Percentiles rank a stretch among this genome's conserved stretches.
These are phyloP conservation scores for Rhinolophus sinicus DNA, from an alignment of 2,113 vertebrate genomes.

Conservation along the genomic window DNA sequence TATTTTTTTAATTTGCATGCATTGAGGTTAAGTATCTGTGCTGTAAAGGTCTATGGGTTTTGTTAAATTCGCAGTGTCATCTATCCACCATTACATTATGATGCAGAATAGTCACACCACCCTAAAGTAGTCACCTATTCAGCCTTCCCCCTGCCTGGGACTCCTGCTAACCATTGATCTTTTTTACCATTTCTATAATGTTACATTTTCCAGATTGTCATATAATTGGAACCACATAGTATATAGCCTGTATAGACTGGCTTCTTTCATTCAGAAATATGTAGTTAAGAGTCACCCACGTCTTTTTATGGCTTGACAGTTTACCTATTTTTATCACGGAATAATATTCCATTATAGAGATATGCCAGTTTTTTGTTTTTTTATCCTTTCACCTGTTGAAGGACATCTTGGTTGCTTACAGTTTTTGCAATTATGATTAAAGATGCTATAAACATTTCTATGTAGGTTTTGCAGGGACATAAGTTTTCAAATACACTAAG, in stretches of 20 bases:
- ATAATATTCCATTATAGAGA: background rate
- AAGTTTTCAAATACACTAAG: conserved; percentile 8
- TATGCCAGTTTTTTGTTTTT: background rate
- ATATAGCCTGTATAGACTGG: background rate
- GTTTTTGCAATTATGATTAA: background rate
- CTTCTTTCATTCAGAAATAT: conserved; percentile 3
- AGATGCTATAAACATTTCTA: background rate
- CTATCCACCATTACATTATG: background rate
- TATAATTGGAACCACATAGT: background rate
- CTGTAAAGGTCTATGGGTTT: background rate
- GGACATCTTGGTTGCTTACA: background rate
- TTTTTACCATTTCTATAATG: background rate
- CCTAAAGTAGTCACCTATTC: background rate
- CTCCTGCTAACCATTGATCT: background rate
- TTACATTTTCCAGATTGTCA: background rate
- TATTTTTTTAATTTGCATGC: no score
- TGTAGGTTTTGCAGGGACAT: background rate
- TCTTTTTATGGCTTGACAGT: background rate
- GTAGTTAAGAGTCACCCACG: background rate
- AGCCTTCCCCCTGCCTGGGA: background rate
- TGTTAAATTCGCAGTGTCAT: background rate
- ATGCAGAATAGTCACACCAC: background rate
- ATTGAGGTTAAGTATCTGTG: background rate
- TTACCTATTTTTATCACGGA: conserved; percentile 30
- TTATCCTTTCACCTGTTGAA: background rate